Evolutionary conservation across 2,797 vertebrate species (phyloP), one percentile per base, ranked within the genome.

Genomic region (Acanthurus leucopareius): DNA sequence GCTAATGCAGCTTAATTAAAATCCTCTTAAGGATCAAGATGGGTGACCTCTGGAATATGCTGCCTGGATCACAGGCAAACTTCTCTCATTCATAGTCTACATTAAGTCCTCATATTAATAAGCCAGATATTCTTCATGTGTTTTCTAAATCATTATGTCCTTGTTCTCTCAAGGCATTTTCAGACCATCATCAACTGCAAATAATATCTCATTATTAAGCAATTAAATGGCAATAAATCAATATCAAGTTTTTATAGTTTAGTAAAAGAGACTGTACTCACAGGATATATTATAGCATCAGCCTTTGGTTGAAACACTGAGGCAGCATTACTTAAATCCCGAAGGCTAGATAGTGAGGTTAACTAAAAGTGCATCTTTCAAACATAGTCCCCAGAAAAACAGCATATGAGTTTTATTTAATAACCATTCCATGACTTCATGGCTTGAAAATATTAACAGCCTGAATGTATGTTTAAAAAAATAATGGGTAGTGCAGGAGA

Each of bases 1-100:
- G 84, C 81, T 93, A 93, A 93, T 94, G 80, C 79, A 85, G 88
- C 89, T 93, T 92, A 93, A 93, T 94, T 93, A 91, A 92, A 93
- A 93, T 93, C 90, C 87, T 90, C 85, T 92, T 89, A 90, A 85
- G 84, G 83, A 84, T 85, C 73, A 85, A 70, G 66, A 73, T 61
- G 68, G 81, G 83, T 93, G 89, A 93, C 92, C 92, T 91, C 85
- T 87, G 86, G 53, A 88, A 90, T 69, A 88, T 58, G 69, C 22
- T 69, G 77, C 60, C 75, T 77, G 70, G 73, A 76, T 89, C 73
- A 57, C 17, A 73, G 51, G 67, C 38, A 86, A 83, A 85, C 61
- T 72, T 88, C 42, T 76, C 25, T 84, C 63, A 66, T 83, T 88
- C 58, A 69, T 44, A 68, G n/a, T 49, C 63, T 56, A 49, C 71